Conservation (phyloP, 2,113 vertebrate species). For the Suncus etruscus region DNA sequence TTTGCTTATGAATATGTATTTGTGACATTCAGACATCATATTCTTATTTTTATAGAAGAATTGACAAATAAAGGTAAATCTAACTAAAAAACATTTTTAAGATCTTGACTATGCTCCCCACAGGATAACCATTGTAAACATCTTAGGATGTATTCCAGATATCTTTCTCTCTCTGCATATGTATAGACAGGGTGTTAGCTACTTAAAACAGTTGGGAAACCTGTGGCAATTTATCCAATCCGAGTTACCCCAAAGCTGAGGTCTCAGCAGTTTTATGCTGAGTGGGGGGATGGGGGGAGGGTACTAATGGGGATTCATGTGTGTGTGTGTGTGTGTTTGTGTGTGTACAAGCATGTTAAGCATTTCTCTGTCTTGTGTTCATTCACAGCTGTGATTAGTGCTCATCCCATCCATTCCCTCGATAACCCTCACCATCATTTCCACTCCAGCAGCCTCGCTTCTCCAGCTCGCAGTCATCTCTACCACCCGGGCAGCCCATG, state of each 20-base stretch:
- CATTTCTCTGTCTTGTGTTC: conserved; percentile 91
- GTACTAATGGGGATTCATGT: neutral
- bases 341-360: conserved; percentile 87
- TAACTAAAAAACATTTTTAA: no score
- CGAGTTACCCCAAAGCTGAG: neutral
- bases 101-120: neutral
- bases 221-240: neutral
- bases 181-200: neutral
- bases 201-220: conserved; percentile 26
- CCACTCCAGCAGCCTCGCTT: conserved; percentile 97
- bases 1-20: conserved; percentile 48
- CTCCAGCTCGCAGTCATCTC: conserved; percentile 95
- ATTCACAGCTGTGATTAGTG: conserved; percentile 99
- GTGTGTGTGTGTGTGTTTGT: neutral
- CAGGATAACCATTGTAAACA: conserved; percentile 31
- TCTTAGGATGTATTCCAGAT: neutral
- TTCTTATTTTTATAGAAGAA: conserved; percentile 63
- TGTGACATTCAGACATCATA: conserved; percentile 24
- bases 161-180: neutral
- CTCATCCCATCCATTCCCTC: conserved; percentile 99
- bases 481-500: conserved; percentile 93
- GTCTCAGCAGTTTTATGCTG: neutral
- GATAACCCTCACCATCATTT: conserved; percentile 99
- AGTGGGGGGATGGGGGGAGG: conserved; percentile 28
- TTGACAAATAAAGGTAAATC: neutral